A percentile compares a stretch with the other conserved stretches of the same genome.
These are phyloP conservation scores for Drosophila melanica DNA, from an alignment of 1,140 invertebrate species.

Conservation along the genomic window DNA sequence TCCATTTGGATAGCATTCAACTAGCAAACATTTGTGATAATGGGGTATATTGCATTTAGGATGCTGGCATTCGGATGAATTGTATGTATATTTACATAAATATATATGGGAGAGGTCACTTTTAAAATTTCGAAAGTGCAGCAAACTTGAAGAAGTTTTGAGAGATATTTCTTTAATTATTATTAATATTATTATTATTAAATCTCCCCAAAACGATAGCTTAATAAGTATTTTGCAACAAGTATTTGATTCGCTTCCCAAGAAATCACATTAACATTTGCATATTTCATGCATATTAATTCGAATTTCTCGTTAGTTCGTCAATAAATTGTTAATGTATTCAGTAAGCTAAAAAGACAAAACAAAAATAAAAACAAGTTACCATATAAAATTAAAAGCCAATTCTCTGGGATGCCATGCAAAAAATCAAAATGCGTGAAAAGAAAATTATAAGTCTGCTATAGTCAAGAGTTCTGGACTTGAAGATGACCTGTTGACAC, in stretches of 20 bases:
- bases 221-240: neutral
- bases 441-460: slow-evolving; percentile 5
- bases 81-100: too few relatives aligned
- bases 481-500: neutral
- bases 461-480: neutral
- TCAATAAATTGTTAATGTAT: slow-evolving; percentile 59
- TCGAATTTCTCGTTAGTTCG: slow-evolving; percentile 50
- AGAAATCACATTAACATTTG: slow-evolving; percentile 36
- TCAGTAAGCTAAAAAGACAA: slow-evolving; percentile 24
- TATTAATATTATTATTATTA: too few relatives aligned
- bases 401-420: slow-evolving; percentile 41
- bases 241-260: neutral
- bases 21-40: neutral
- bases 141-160: too few relatives aligned
- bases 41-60: too few relatives aligned
- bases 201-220: too few relatives aligned
- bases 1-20: neutral
- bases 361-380: slow-evolving; percentile 20
- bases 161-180: too few relatives aligned
- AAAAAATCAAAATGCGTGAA: slow-evolving; percentile 7
- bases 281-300: slow-evolving; percentile 56
- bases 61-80: too few relatives aligned
- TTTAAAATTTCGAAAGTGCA: too few relatives aligned
- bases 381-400: slow-evolving; percentile 56
- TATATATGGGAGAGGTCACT: too few relatives aligned